phyloP scores from a whole-genome alignment of 2,797 vertebrate genomes.

The Rhincodon typus region DNA sequence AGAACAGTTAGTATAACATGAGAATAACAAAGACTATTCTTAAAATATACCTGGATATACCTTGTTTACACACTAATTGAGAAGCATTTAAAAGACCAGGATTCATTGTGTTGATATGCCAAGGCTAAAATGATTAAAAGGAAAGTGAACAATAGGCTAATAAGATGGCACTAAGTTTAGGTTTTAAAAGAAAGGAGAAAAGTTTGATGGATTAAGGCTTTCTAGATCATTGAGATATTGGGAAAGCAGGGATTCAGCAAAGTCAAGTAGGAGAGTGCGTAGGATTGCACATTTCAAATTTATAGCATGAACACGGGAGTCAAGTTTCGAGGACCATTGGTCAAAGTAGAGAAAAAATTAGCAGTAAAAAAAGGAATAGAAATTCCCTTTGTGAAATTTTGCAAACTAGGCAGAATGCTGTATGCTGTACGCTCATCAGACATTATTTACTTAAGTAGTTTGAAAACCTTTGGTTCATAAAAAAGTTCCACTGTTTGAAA shows the following conservation, averaged over 20 bases:
- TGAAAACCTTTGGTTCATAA: background rate
- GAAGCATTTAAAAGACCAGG: background rate
- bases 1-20: background rate
- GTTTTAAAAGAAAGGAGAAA: background rate
- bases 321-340: background rate
- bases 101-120: background rate
- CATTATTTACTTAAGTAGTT: background rate
- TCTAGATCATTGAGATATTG: background rate
- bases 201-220: too few species aligned
- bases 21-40: background rate
- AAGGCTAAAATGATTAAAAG: background rate
- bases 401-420: background rate
- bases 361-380: background rate
- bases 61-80: background rate
- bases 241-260: background rate
- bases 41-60: background rate
- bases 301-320: background rate
- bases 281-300: background rate
- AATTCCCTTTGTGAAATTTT: background rate
- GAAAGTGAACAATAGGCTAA: background rate
- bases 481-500: background rate
- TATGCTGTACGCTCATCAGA: too few species aligned
- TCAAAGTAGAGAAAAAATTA: background rate
- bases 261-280: background rate
- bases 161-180: background rate